phyloP scores from a whole-genome alignment of 2,888 invertebrate species.

The Polyommatus icarus region DNA sequence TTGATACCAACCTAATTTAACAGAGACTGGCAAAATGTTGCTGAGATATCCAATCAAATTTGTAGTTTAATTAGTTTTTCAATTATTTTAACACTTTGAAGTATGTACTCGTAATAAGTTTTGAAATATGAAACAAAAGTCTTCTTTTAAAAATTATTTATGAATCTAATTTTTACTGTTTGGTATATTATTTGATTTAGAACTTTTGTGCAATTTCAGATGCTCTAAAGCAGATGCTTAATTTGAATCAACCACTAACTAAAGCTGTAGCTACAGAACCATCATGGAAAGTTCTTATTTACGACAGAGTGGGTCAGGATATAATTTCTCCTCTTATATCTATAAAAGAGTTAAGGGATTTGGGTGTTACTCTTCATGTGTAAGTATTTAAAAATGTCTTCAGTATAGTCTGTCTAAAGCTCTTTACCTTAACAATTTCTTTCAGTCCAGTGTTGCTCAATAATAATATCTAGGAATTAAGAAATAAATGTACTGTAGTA shows the following conservation, averaged over 20 bases:
- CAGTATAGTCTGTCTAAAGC: background rate
- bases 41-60: background rate
- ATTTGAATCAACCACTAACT: conserved; percentile 90
- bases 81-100: background rate
- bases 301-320: conserved; percentile 98
- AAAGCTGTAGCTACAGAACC: conserved; percentile 91
- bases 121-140: background rate
- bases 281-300: conserved; percentile 97
- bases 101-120: background rate
- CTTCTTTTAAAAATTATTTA: background rate
- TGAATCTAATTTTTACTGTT: background rate
- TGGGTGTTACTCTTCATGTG: conserved; percentile 99
- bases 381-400: conserved; percentile 73
- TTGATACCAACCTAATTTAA: background rate
- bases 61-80: background rate
- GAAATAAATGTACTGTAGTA: no score
- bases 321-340: conserved; percentile 98
- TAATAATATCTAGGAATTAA: no score
- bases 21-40: background rate
- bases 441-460: no score
- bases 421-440: no score
- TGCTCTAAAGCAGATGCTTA: conserved; percentile 97
- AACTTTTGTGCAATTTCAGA: conserved; percentile 76
- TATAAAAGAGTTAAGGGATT: conserved; percentile 95
- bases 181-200: conserved; percentile 31